phyloP scores from a whole-genome alignment of 2,113 vertebrate species.

The Erythrolamprus reginae region DNA sequence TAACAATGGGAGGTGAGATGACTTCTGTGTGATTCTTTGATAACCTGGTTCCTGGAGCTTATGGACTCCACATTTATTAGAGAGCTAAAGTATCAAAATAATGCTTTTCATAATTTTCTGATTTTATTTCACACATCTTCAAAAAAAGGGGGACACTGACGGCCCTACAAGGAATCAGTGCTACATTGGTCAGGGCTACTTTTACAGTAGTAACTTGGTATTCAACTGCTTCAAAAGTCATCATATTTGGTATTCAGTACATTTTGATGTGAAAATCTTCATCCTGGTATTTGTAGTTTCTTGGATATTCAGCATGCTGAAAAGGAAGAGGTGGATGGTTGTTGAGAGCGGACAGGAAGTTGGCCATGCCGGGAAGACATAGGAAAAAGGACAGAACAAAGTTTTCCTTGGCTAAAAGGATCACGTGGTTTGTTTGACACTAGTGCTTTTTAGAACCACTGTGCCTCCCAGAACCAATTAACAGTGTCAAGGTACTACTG shows the following conservation, averaged over 20 bases:
- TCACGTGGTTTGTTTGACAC: neutral
- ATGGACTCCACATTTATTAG: neutral
- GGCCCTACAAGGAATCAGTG: neutral
- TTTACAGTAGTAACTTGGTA: neutral
- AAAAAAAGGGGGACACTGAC: neutral
- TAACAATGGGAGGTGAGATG: neutral
- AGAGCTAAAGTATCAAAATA: neutral
- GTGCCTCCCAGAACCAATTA: neutral
- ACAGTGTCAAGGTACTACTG: neutral
- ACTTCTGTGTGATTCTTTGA: neutral
- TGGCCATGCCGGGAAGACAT: neutral
- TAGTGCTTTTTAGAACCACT: neutral
- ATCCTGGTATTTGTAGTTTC: neutral
- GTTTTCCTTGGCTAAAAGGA: neutral
- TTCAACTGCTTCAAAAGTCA: neutral
- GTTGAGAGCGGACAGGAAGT: neutral
- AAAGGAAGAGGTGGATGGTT: neutral
- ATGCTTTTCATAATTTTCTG: neutral
- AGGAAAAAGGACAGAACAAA: neutral
- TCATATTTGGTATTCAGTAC: neutral
- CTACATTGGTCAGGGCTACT: neutral
- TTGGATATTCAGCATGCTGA: neutral
- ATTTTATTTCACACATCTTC: neutral
- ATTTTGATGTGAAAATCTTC: neutral
- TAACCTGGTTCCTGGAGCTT: neutral